Evolutionary conservation across 2,888 invertebrate species (phyloP), one percentile per base, ranked within the genome.

Genomic region (Hyppa rectilinea): DNA sequence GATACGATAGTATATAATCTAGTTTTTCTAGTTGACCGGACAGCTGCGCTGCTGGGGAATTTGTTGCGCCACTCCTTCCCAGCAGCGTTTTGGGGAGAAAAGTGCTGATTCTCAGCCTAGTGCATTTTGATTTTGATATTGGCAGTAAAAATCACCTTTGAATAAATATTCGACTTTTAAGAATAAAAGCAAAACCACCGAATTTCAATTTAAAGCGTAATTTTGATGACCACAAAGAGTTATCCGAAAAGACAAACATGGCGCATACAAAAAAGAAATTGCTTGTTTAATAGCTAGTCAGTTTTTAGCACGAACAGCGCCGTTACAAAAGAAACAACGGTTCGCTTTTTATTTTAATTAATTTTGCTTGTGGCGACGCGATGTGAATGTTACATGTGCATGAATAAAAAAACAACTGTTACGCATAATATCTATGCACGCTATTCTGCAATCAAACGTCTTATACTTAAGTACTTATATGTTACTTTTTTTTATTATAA

Each of bases 201-300:
- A 85, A 85, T 86, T 85, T 86, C 87, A 87, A 88, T 85, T 87
- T 81, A 71, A 81, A 82, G 69, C 76, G 80, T 85, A 84, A 88
- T 87, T 88, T 84, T 78, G 75, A 82, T 76, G 79, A 84, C 75
- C 82, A 84, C 86, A 87, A 87, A 83, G 84, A 82, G 74, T 71
- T 63, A 77, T 62, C 75, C 60, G 75, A 74, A 78, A 76, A 81
- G 77, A 84, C 81, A 83, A 81, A 81, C 81, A 82, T 74, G 74
- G 66, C 68, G 74, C 62, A 66, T 71, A 80, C 71, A 89, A 85
- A 88, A 87, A 87, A 84, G 71, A 87, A 88, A 89, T 87, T 89
- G 85, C 82, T 79, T 78, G 73, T 81, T 69, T 81, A 84, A 78
- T 80, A 80, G 74, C 61, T 65, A 80, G 78, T 80, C 80, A 70